Evolutionary conservation across 2,888 invertebrate genomes (phyloP).

Genomic region (Aporophyla nigra): DNA sequence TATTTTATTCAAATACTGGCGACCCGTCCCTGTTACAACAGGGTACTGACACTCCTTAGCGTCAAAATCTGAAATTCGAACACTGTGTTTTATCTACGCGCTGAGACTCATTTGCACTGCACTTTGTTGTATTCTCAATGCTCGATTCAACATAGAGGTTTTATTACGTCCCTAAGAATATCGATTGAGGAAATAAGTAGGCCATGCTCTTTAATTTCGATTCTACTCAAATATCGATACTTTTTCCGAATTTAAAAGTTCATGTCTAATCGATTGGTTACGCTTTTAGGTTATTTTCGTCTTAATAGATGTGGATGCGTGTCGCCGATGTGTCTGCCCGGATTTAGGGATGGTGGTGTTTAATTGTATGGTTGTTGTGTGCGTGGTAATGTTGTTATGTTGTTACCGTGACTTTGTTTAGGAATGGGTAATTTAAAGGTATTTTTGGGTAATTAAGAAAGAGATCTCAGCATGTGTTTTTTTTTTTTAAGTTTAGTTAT

Average conservation of each 20-base stretch:
- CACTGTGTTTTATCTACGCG: too few relatives aligned
- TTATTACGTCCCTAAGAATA: too few relatives aligned
- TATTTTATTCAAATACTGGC: too few relatives aligned
- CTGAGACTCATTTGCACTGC: too few relatives aligned
- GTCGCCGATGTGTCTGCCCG: constrained; percentile 65
- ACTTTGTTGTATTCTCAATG: too few relatives aligned
- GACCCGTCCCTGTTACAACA: too few relatives aligned
- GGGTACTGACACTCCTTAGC: too few relatives aligned
- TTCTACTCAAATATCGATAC: constrained; percentile 12
- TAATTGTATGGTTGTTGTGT: constrained; percentile 28
- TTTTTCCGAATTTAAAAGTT: constrained; percentile 39
- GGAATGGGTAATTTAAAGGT: constrained; percentile 11
- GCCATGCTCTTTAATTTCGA: too few relatives aligned
- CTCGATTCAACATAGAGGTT: too few relatives aligned
- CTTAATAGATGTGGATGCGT: constrained; percentile 65
- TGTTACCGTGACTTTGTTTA: constrained; percentile 45
- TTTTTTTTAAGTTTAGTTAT: not conserved
- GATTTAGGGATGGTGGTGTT: constrained; percentile 55
- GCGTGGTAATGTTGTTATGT: constrained; percentile 22
- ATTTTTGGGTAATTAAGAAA: constrained; percentile 20
- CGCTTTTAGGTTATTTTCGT: constrained; percentile 56
- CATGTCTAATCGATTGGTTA: constrained; percentile 69
- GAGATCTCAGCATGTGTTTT: not conserved
- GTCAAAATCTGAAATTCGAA: too few relatives aligned
- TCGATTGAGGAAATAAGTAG: too few relatives aligned